phyloP scores from a whole-genome alignment of 2,888 invertebrate genomes.

The Lypha dubia region DNA sequence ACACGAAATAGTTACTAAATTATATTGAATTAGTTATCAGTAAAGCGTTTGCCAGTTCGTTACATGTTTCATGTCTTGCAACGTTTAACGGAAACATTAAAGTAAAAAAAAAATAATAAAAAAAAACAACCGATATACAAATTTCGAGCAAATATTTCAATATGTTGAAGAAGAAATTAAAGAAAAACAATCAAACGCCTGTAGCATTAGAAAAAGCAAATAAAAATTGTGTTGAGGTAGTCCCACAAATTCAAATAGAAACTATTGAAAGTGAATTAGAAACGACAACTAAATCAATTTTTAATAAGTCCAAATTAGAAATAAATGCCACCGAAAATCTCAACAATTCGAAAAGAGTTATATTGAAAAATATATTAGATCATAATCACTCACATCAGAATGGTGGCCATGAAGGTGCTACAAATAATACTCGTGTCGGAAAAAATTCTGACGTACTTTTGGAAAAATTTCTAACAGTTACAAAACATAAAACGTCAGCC shows the following conservation, averaged over 20 bases:
- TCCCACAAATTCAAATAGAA: constrained; percentile 25
- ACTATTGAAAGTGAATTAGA: constrained; percentile 41
- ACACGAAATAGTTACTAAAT: constrained; percentile 67
- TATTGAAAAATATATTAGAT: constrained; percentile 9
- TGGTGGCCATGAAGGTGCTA: background rate
- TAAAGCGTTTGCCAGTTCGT: constrained; percentile 70
- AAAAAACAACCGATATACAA: constrained; percentile 5
- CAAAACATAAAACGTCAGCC: background rate
- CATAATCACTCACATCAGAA: constrained; percentile 9
- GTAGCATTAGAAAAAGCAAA: constrained; percentile 24
- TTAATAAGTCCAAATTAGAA: background rate
- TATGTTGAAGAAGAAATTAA: constrained; percentile 59
- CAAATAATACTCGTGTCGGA: background rate
- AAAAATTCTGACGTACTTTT: background rate
- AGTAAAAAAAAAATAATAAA: background rate
- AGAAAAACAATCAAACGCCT: constrained; percentile 54
- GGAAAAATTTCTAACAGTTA: background rate
- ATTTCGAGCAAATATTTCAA: constrained; percentile 17
- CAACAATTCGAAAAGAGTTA: constrained; percentile 13
- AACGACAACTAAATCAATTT: constrained; percentile 18
- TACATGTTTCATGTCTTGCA: constrained; percentile 46
- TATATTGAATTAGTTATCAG: constrained; percentile 71
- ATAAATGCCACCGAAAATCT: background rate
- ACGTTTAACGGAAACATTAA: constrained; percentile 35
- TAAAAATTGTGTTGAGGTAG: constrained; percentile 62